Percentiles rank a stretch among this genome's conserved stretches.
These are phyloP conservation scores for Thaumetopoea pityocampa DNA, from an alignment of 1,140 invertebrate species.

Conservation along the genomic window DNA sequence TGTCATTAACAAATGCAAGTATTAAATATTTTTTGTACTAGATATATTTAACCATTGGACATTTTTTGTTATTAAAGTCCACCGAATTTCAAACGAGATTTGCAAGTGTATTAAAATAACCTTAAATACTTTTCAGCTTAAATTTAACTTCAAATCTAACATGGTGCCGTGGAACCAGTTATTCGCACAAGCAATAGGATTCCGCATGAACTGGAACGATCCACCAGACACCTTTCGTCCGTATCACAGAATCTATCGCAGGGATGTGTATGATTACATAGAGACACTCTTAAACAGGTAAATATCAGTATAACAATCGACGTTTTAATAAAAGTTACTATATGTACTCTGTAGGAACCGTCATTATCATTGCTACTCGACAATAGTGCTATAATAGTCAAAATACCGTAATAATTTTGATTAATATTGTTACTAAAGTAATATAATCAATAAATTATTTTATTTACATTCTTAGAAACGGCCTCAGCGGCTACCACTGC, in stretches of 20 bases:
- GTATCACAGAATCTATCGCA: constrained; percentile 34
- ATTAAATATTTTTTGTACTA: too few relatives aligned
- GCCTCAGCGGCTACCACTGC: constrained; percentile 75
- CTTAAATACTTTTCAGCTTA: constrained; percentile 53
- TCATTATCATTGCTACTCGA: too few relatives aligned
- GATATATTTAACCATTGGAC: too few relatives aligned
- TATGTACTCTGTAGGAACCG: neutral
- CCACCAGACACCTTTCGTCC: constrained; percentile 51
- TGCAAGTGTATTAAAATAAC: constrained; percentile 1
- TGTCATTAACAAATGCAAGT: too few relatives aligned
- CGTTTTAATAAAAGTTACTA: too few relatives aligned
- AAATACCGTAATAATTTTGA: neutral
- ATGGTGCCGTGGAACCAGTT: constrained; percentile 71
- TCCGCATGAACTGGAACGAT: constrained; percentile 74
- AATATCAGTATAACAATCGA: neutral
- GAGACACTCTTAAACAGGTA: constrained; percentile 69
- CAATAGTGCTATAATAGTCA: too few relatives aligned
- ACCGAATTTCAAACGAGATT: neutral
- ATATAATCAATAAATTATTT: neutral
- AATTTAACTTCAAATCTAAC: constrained; percentile 73
- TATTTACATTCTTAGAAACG: constrained; percentile 57
- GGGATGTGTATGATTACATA: constrained; percentile 37
- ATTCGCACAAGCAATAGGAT: constrained; percentile 72
- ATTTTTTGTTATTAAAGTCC: too few relatives aligned
- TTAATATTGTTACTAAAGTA: neutral